A percentile compares a stretch with the other conserved stretches of the same genome.
Evolutionary conservation across 2,113 vertebrate species (phyloP).

Genomic region (Neomonachus schauinslandi): DNA sequence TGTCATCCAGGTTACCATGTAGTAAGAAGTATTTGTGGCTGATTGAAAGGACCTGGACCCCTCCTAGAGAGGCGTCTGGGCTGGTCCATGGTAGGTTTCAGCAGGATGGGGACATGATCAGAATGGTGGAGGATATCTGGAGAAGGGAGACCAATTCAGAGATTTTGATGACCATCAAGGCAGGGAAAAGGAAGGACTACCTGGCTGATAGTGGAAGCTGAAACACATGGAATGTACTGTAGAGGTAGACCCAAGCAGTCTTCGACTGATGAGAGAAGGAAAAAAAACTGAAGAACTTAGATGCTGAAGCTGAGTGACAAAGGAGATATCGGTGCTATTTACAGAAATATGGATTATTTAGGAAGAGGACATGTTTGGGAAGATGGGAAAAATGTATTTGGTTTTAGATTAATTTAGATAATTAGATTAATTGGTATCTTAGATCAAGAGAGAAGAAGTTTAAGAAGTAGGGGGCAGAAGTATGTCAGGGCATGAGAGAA

Average conservation of each 20-base stretch:
- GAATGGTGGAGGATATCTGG: neutral
- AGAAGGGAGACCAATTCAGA: neutral
- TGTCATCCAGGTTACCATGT: neutral
- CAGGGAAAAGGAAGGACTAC: neutral
- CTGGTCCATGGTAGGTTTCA: neutral
- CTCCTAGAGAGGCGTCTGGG: neutral
- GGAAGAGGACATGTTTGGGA: neutral
- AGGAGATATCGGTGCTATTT: neutral
- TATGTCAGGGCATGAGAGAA: neutral
- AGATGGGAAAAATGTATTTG: neutral
- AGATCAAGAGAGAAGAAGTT: neutral
- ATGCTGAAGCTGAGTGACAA: neutral
- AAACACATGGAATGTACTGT: neutral
- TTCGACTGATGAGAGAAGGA: slow-evolving; percentile 22
- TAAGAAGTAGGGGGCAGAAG: neutral
- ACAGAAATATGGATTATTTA: neutral
- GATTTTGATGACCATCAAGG: neutral
- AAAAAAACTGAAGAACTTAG: slow-evolving; percentile 35
- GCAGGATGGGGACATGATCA: neutral
- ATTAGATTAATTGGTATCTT: neutral
- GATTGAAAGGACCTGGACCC: neutral
- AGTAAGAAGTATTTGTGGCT: neutral
- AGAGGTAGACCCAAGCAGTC: neutral
- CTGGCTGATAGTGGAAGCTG: neutral
- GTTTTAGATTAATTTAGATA: slow-evolving; percentile 41